These are phyloP conservation scores for Alces alces DNA, from an alignment of 2,113 vertebrate genomes.

Conservation along the genomic window DNA sequence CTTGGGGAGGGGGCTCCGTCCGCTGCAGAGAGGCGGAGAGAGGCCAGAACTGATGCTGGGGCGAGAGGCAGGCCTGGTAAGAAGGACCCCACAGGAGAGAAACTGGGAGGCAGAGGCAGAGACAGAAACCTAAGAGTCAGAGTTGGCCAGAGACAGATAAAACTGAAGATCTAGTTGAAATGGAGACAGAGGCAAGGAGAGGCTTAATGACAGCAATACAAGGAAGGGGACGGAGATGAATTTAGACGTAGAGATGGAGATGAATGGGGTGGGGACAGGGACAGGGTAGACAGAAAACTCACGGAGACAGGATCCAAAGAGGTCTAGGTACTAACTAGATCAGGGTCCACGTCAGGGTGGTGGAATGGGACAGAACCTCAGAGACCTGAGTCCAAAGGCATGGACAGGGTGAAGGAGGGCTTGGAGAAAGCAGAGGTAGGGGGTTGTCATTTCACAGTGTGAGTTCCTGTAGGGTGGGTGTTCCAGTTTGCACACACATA, in stretches of 20 bases:
- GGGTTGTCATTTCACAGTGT: background rate
- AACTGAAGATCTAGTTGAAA: background rate
- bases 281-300: background rate
- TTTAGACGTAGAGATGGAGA: background rate
- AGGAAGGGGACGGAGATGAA: background rate
- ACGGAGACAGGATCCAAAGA: background rate
- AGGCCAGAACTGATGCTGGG: background rate
- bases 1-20: background rate
- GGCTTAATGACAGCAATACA: background rate
- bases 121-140: background rate
- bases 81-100: background rate
- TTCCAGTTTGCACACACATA: background rate
- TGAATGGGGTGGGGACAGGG: background rate
- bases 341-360: background rate
- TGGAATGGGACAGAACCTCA: background rate
- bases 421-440: background rate
- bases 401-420: background rate
- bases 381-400: background rate
- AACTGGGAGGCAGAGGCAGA: background rate
- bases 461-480: background rate
- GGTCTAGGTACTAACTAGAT: background rate
- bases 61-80: background rate
- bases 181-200: background rate
- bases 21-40: background rate
- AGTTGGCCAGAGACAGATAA: background rate